These are phyloP conservation scores for Neodon shergylaensis DNA, from an alignment of 2,113 vertebrate genomes.

Conservation along the genomic window DNA sequence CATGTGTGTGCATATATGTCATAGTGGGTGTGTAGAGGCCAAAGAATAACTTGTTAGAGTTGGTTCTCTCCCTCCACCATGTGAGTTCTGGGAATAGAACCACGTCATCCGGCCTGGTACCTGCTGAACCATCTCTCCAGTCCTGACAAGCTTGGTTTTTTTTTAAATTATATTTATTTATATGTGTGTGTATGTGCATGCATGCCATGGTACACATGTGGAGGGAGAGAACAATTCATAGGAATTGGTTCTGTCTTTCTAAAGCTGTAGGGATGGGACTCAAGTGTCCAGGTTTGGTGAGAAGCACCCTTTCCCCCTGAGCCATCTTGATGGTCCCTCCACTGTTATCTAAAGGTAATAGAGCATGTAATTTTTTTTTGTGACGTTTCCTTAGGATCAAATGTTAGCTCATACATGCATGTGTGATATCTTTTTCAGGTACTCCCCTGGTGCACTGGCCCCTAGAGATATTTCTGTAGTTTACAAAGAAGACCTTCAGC, in stretches of 20 bases:
- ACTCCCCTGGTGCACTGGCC: not conserved
- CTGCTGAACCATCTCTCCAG: not conserved
- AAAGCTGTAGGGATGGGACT: not conserved
- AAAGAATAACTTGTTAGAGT: not conserved
- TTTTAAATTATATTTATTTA: not conserved
- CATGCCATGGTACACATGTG: not conserved
- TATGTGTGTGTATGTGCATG: not conserved
- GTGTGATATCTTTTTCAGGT: not conserved
- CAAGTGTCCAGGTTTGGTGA: not conserved
- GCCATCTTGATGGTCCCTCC: not conserved
- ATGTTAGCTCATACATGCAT: not conserved
- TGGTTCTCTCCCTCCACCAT: not conserved
- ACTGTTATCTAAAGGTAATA: not conserved
- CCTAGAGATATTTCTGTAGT: not conserved
- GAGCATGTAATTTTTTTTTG: not conserved
- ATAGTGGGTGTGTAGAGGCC: not conserved
- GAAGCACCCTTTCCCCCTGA: not conserved
- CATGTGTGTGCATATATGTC: not conserved
- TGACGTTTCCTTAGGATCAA: not conserved
- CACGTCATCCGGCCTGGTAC: too few species aligned
- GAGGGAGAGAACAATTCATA: not conserved
- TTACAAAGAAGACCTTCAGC: not conserved
- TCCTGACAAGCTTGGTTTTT: not conserved
- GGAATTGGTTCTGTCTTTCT: not conserved
- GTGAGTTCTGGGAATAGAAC: not conserved